Percentiles rank a stretch among this genome's conserved stretches.
Conservation (phyloP, 2,113 vertebrate genomes). For the Rostratula benghalensis region DNA sequence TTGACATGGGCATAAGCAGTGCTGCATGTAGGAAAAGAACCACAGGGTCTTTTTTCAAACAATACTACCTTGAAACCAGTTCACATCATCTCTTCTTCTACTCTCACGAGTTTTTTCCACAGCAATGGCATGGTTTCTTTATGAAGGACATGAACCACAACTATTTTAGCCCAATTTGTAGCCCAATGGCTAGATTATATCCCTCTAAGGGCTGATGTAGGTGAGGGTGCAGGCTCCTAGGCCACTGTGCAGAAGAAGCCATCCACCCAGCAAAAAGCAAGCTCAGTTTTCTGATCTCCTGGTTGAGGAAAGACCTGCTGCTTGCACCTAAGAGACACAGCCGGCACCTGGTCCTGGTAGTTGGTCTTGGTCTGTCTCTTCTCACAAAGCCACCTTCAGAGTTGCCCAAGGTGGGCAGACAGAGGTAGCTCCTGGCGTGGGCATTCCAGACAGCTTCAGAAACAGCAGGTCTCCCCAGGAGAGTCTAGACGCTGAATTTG, state of each 20-base stretch:
- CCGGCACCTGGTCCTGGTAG: rapidly evolving
- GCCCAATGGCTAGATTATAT: not conserved
- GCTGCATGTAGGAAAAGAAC: not conserved
- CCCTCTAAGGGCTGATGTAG: not conserved
- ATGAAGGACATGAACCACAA: not conserved
- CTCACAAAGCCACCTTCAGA: not conserved
- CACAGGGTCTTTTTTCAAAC: not conserved
- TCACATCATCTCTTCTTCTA: not conserved
- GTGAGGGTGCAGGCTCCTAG: not conserved
- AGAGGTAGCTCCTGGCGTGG: not conserved
- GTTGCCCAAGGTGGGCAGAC: rapidly evolving
- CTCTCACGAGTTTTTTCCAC: not conserved
- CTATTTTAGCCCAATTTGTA: not conserved
- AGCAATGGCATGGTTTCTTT: not conserved
- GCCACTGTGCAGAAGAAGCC: not conserved
- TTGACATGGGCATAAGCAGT: not conserved
- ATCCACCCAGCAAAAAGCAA: not conserved
- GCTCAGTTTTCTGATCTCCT: not conserved
- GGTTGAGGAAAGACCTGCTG: not conserved
- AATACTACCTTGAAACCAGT: not conserved
- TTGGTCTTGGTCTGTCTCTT: not conserved
- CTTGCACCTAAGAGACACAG: not conserved
- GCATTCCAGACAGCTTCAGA: not conserved
- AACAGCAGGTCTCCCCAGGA: not conserved
- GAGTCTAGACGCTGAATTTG: not conserved